These are phyloP conservation scores for Brachionus calyciflorus DNA, from an alignment of 1,140 invertebrate species.

Conservation along the genomic window DNA sequence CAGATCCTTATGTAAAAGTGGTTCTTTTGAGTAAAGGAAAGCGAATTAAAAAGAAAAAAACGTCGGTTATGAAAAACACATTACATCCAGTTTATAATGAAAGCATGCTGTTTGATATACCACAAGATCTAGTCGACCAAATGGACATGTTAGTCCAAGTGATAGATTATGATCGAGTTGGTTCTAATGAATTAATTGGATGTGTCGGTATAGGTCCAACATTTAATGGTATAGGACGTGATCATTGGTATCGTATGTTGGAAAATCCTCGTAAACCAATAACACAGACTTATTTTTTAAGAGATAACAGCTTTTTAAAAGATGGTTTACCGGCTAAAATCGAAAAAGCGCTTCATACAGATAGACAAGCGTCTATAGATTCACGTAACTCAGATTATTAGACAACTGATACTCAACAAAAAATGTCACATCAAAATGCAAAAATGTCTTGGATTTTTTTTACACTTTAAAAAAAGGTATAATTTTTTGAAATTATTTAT, in stretches of 20 bases:
- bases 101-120: slow-evolving; percentile 66
- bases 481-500: too few relatives aligned
- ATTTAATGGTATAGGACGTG: slow-evolving; percentile 73
- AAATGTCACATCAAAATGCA: background rate
- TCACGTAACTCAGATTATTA: slow-evolving; percentile 36
- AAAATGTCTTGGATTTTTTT: too few relatives aligned
- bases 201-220: slow-evolving; percentile 75
- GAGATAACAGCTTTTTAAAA: slow-evolving; percentile 63
- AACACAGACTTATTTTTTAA: slow-evolving; percentile 78
- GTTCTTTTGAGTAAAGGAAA: slow-evolving; percentile 65
- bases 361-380: slow-evolving; percentile 28
- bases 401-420: slow-evolving; percentile 1
- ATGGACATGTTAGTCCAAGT: slow-evolving; percentile 79
- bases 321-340: slow-evolving; percentile 41
- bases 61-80: slow-evolving; percentile 63
- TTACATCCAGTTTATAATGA: slow-evolving; percentile 67
- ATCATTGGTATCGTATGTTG: slow-evolving; percentile 85
- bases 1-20: slow-evolving; percentile 68
- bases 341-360: slow-evolving; percentile 15
- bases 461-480: too few relatives aligned
- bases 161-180: slow-evolving; percentile 84
- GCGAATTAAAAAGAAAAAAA: slow-evolving; percentile 66
- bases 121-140: slow-evolving; percentile 73
- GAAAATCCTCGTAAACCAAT: slow-evolving; percentile 78
- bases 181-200: slow-evolving; percentile 79